phyloP scores from a whole-genome alignment of 2,797 vertebrate species.

The Sebastes elongatus region DNA sequence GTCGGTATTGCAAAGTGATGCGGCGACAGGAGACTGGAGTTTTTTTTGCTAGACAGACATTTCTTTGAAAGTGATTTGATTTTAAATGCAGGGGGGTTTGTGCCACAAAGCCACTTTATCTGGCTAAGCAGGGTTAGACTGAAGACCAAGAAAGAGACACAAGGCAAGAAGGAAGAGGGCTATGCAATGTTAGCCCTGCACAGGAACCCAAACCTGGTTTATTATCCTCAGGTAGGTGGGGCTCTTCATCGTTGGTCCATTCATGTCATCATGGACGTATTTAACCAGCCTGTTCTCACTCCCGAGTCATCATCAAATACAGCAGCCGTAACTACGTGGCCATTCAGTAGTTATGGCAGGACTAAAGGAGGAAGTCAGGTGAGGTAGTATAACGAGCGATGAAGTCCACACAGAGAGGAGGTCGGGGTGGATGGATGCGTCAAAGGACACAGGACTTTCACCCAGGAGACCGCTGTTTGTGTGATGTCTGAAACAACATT shows the following conservation, averaged over 20 bases:
- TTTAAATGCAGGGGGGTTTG: not conserved
- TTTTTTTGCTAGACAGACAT: slow-evolving; percentile 3
- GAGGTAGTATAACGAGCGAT: too few species aligned
- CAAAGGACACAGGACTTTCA: too few species aligned
- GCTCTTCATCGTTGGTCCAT: not conserved
- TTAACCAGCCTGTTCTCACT: too few species aligned
- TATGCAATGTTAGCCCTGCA: not conserved
- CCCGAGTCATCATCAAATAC: too few species aligned
- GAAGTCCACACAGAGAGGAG: too few species aligned
- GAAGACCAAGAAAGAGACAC: not conserved
- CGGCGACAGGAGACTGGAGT: not conserved
- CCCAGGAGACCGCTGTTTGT: too few species aligned
- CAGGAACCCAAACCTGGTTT: not conserved
- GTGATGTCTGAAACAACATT: too few species aligned
- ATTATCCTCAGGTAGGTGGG: not conserved
- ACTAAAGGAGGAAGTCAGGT: too few species aligned
- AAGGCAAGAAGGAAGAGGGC: not conserved
- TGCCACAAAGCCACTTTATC: not conserved
- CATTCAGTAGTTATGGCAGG: too few species aligned
- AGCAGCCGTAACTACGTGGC: too few species aligned
- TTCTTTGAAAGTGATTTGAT: not conserved
- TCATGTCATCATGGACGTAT: not conserved
- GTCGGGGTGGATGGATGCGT: too few species aligned
- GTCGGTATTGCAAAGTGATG: not conserved
- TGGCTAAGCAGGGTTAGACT: not conserved